Evolutionary conservation across 2,797 vertebrate genomes (phyloP), one percentile per base, ranked within the genome.

Genomic region (Mus minutoides): DNA sequence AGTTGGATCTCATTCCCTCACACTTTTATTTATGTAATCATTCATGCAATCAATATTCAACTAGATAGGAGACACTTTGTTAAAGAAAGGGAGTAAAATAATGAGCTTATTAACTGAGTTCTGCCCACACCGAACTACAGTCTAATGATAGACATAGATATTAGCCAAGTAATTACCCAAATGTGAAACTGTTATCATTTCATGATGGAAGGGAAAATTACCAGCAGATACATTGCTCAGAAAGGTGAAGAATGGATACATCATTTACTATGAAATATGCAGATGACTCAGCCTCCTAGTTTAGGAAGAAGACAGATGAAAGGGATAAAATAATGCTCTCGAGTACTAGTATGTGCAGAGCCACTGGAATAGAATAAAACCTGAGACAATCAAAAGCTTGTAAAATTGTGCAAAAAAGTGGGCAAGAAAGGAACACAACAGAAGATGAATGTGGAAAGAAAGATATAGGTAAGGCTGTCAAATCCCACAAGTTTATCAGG

Each of bases 131-230:
- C 31, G 3, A 83, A 58, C 13, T 37, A 79, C 2, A 58, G 10
- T 56, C 19, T 60, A 84, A 56, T 46, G 58, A 79, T 3, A 91
- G 52, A 80, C 24, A 86, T 13, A 88, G 54, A 7, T 31, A 85
- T 80, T 84, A 94, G 82, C 31, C 8, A 89, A 93, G 40, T 84
- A 88, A 92, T 78, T 60, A 92, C 3, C 31, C 54, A 58, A 34
- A 71, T 17, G 26, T 80, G 17, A 86, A 92, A 71, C 2, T 88
- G 22, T 67, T 91, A 22, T 40, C 6, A 88, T 58, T 85, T 85
- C 22, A 75, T 21, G 24, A 7, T 79, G 54, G 34, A 40, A 79
- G 92, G n/a, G 24, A 79, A 91, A 79, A 82, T 90, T 49, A 58
- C 49, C 73, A 73, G 46, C 56, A 1, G 60, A 29, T 60, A 54